phyloP scores from a whole-genome alignment of 2,113 vertebrate genomes.

The Bettongia penicillata region DNA sequence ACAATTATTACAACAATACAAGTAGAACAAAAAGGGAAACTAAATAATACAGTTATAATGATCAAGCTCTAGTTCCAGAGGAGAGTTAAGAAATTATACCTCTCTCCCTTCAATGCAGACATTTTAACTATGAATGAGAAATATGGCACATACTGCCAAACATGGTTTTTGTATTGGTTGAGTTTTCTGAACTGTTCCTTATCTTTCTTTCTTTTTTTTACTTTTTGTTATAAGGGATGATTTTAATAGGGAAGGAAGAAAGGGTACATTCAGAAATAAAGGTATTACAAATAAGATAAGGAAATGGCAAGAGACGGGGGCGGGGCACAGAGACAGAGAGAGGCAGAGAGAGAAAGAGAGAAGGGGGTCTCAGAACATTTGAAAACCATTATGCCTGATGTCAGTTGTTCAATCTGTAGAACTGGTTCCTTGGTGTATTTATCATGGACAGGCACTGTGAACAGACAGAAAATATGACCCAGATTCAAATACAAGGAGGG shows the following conservation, averaged over 20 bases:
- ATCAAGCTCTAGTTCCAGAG: not conserved
- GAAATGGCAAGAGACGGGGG: accelerated
- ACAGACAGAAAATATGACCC: no score
- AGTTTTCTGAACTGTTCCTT: not conserved
- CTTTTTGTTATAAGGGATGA: not conserved
- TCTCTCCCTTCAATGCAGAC: not conserved
- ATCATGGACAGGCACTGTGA: no score
- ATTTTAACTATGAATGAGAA: not conserved
- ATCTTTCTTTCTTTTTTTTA: not conserved
- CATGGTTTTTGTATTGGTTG: not conserved
- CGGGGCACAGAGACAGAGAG: not conserved
- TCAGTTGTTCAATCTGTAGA: no score
- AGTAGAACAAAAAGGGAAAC: not conserved
- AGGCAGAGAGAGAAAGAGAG: not conserved
- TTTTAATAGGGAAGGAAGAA: not conserved
- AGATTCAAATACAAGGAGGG: no score
- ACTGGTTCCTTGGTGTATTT: no score
- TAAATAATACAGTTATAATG: not conserved
- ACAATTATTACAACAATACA: not conserved
- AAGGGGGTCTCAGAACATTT: no score
- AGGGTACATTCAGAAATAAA: not conserved
- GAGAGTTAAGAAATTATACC: not conserved
- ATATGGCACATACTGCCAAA: not conserved
- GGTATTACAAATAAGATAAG: not conserved
- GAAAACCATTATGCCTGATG: no score